A percentile compares a stretch with the other conserved stretches of the same genome.
These are phyloP conservation scores for Cranoglanis bouderius DNA, from an alignment of 2,113 vertebrate species.

Conservation along the genomic window DNA sequence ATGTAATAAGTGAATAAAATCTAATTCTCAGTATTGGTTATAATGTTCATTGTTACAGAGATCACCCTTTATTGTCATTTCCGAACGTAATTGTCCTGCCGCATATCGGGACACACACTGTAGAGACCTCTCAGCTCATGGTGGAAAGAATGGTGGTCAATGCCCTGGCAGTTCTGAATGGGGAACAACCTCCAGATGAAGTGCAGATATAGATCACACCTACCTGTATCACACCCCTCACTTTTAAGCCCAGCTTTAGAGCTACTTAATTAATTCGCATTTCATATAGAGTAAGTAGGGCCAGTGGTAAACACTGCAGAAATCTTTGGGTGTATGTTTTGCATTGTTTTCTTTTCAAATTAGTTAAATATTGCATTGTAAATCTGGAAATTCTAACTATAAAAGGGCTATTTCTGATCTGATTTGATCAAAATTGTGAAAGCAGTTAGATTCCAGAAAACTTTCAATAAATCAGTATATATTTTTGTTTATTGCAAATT, in stretches of 20 bases:
- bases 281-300: background rate
- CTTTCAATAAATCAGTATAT: background rate
- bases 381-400: no score
- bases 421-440: background rate
- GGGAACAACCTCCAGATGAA: conserved; percentile 57
- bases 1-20: background rate
- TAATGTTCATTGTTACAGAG: conserved; percentile 48
- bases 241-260: background rate
- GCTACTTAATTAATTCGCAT: background rate
- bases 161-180: conserved; percentile 51
- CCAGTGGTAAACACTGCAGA: background rate
- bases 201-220: conserved; percentile 51
- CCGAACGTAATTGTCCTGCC: conserved; percentile 63
- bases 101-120: conserved; percentile 60
- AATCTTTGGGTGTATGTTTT: background rate
- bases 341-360: background rate
- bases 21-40: background rate
- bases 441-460: background rate
- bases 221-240: background rate
- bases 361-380: background rate
- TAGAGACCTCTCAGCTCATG: conserved; percentile 51
- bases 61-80: conserved; percentile 57
- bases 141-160: conserved; percentile 62
- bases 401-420: background rate
- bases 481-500: background rate